Base-by-base conservation (phyloP, 2,888 invertebrate species). In the Gisinianus flammeolus region DNA sequence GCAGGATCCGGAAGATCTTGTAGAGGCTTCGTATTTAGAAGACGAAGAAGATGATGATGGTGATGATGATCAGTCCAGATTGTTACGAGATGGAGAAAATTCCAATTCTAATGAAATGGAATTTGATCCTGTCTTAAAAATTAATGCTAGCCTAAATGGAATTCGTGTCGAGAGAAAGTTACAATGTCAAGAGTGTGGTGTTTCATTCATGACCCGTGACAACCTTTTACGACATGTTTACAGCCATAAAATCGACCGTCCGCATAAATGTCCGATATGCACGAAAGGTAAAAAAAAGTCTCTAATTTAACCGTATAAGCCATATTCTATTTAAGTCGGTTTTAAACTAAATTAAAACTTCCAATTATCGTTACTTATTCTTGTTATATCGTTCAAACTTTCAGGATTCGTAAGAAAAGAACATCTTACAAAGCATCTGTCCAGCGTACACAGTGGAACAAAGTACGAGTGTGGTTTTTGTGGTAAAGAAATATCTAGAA, bases 391-490 rank as follows among this genome's bases (percentile, higher is more conserved):
- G 19, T 44, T 44, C 12, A 35, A 35, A 35, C 12, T 35, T 35
- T 35, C 44, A 44, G 80, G 83, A 22, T 83, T 83, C 56, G 74
- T 83, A 19, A 64, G 83, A 26, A 83, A 83, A 52, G 83, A 83
- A 44, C 82, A 83, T 68, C 72, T 83, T 67, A 83, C 81, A 24
- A 83, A 83, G 52, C 83, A 83, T 76, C 52, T 83, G 16, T 79
- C 80, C 0, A 82, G 81, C n/a, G 83, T 83, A 24, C 83, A 83
- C 62, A 73, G 74, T 26, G 83, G 83, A 35, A 79, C 81, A 79
- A 83, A 83, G 35, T 83, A 79, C 68, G 82, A 80, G 0, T 83
- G 83, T 44, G 79, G 81, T 54, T 83, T 83, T 76, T 83, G 83
- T 72, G 81, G 82, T 12, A 83, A 83, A 67, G 81, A 83, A 44